Conservation (phyloP, 2,797 vertebrate genomes). For the Acipenser transmontanus region DNA sequence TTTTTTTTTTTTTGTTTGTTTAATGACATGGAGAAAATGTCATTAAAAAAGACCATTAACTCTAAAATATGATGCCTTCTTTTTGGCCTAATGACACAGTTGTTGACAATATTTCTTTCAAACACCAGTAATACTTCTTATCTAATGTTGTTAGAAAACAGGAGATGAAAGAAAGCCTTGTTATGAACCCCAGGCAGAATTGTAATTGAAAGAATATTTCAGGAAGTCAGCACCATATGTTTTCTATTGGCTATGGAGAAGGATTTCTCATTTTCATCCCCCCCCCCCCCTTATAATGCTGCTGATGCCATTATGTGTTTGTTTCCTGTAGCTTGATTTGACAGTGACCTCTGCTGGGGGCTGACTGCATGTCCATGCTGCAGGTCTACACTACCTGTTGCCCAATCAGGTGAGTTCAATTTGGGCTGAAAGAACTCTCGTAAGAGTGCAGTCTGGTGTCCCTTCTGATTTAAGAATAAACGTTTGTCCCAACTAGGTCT, state of each 20-base stretch:
- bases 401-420: too few species aligned
- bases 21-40: too few species aligned
- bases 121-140: slow-evolving; percentile 3
- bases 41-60: background rate
- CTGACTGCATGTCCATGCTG: background rate
- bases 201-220: slow-evolving; percentile 22
- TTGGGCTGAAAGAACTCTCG: too few species aligned
- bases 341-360: background rate
- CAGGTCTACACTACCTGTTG: too few species aligned
- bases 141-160: slow-evolving; percentile 19
- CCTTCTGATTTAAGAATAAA: too few species aligned
- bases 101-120: background rate
- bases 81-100: slow-evolving; percentile 1
- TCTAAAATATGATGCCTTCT: background rate
- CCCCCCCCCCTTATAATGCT: background rate
- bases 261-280: slow-evolving; percentile 2
- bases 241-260: slow-evolving; percentile 15
- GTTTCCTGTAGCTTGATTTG: background rate
- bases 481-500: too few species aligned
- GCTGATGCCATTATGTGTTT: background rate
- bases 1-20: too few species aligned
- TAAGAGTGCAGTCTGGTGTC: too few species aligned
- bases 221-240: slow-evolving; percentile 20
- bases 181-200: slow-evolving; percentile 15
- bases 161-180: slow-evolving; percentile 15